phyloP scores from a whole-genome alignment of 2,888 invertebrate species.

The Amiota communis region DNA sequence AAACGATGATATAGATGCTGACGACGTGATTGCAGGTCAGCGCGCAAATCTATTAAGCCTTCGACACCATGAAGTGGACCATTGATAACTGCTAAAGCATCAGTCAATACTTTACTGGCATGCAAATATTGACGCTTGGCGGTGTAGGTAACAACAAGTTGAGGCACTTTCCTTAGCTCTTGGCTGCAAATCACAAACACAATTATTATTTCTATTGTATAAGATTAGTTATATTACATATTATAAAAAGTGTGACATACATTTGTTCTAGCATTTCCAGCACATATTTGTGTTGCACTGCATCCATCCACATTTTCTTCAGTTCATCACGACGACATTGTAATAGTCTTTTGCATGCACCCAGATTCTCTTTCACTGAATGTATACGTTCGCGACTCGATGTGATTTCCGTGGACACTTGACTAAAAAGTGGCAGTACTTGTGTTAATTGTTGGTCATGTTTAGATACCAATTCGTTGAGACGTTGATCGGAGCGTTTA shows the following conservation, averaged over 20 bases:
- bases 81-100: constrained; percentile 80
- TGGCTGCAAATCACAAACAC: constrained; percentile 75
- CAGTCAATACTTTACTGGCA: constrained; percentile 86
- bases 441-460: constrained; percentile 90
- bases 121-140: constrained; percentile 86
- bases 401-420: constrained; percentile 84
- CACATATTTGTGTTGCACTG: constrained; percentile 95
- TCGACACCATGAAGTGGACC: constrained; percentile 86
- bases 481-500: constrained; percentile 88
- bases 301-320: constrained; percentile 94
- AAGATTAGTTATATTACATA: background rate
- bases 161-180: constrained; percentile 83
- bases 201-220: constrained; percentile 11
- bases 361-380: constrained; percentile 85
- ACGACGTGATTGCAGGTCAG: constrained; percentile 78
- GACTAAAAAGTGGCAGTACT: constrained; percentile 81
- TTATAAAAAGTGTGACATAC: constrained; percentile 51
- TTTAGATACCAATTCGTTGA: constrained; percentile 90
- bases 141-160: constrained; percentile 79
- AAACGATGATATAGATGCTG: constrained; percentile 81
- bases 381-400: constrained; percentile 84
- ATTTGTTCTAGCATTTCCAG: constrained; percentile 91
- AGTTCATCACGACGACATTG: constrained; percentile 94
- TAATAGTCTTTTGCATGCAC: constrained; percentile 87
- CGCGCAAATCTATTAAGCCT: constrained; percentile 85